These are phyloP conservation scores for Wiebesia pumilae DNA, from an alignment of 1,140 invertebrate genomes.

Conservation along the genomic window DNA sequence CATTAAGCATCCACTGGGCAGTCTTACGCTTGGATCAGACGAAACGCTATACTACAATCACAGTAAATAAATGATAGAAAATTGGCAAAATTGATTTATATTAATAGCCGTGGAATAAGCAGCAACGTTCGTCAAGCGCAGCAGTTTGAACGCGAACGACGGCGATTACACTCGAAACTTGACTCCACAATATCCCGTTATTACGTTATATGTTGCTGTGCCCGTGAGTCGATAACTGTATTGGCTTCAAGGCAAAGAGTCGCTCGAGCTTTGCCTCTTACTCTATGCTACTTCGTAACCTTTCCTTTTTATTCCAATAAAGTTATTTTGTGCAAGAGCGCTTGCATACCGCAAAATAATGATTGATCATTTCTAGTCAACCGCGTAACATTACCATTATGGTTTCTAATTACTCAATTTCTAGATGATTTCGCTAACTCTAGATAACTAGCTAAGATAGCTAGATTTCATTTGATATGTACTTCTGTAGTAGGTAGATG, in stretches of 20 bases:
- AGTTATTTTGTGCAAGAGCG: background rate
- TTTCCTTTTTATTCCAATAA: background rate
- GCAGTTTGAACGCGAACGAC: slow-evolving; percentile 30
- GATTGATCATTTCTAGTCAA: background rate
- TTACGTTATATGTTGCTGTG: slow-evolving; percentile 19
- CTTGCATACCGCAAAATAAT: background rate
- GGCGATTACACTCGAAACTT: slow-evolving; percentile 63
- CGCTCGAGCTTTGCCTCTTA: background rate
- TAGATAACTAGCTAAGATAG: too few species aligned
- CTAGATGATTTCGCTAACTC: too few species aligned
- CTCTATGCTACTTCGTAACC: background rate
- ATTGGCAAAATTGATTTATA: background rate
- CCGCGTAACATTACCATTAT: too few species aligned
- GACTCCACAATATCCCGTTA: slow-evolving; percentile 69
- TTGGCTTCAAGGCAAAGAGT: slow-evolving; percentile 66
- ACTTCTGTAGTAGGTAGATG: too few species aligned
- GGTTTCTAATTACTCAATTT: too few species aligned
- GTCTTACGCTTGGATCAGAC: background rate
- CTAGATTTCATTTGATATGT: too few species aligned
- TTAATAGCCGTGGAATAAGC: background rate
- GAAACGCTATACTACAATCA: background rate
- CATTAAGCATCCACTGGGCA: background rate
- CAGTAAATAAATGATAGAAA: background rate
- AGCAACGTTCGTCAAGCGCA: background rate
- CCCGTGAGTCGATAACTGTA: slow-evolving; percentile 72